Evolutionary conservation across 2,797 vertebrate species (phyloP), one percentile per base, ranked within the genome.

Genomic region (Spinus olivaceus): DNA sequence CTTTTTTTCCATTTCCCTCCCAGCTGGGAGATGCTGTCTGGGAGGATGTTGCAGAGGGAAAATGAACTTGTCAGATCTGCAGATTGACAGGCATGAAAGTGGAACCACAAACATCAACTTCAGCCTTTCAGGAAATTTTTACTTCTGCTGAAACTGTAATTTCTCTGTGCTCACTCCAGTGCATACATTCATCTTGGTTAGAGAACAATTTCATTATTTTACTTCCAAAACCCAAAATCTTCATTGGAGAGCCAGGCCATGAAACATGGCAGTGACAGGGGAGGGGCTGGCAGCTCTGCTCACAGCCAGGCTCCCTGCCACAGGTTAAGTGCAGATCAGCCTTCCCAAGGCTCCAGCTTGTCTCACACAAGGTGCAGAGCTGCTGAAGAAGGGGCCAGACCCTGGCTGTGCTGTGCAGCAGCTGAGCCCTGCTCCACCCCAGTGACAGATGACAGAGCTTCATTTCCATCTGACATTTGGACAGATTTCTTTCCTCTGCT

Each of bases 291-390:
- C 96, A 94, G 61, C 64, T 47, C 53, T 96, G 76, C 95, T 86
- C 93, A 82, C 1, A 8, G 93, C 77, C 95, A 79, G 92, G 82
- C 90, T 96, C 91, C 46, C 74, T 91, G 94, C 79, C 86, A 81
- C 72, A 84, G 92, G 80, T 86, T 70, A 88, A 88, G 84, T 30
- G 23, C 20, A 71, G 61, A 87, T 95, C 80, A 91, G 83, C 90
- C 85, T 88, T 47, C 74, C 77, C 35, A 24, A 47, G 69, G 84
- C 42, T 85, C 54, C 66, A 91, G 32, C 46, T 92, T 13, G 1
- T 67, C 56, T 66, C 91, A 59, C 8, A 33, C 42, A 33, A 71
- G 90, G 93, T 69, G 57, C 77, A 85, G 89, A 86, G 73, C 66
- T 72, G 86, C 57, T 57, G 66, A 46, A 63, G 28, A 70, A 81